These are phyloP conservation scores for Drosophila melanica DNA, from an alignment of 1,140 invertebrate species.

Conservation along the genomic window DNA sequence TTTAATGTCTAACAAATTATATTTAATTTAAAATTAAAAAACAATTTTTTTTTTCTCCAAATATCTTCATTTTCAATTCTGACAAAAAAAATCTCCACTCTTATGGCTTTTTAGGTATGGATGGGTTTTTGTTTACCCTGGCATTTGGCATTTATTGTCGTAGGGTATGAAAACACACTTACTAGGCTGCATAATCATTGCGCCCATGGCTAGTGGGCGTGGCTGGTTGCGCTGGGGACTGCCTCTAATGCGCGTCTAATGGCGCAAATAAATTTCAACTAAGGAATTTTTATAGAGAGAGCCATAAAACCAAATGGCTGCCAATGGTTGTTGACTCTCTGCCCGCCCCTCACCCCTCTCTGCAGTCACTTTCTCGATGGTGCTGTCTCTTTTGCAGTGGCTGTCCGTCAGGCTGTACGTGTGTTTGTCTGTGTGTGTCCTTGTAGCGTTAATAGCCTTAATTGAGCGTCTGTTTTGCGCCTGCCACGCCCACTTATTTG, in stretches of 20 bases:
- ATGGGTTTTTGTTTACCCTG: too few species aligned
- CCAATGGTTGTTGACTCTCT: constrained; percentile 62
- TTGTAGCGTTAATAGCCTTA: constrained; percentile 81
- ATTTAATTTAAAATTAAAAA: too few species aligned
- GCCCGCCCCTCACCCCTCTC: neutral
- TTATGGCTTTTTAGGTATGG: too few species aligned
- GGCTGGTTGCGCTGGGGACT: constrained; percentile 34
- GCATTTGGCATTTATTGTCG: too few species aligned
- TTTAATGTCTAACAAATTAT: too few species aligned
- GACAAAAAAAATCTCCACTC: too few species aligned
- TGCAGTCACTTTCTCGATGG: neutral
- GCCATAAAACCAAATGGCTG: constrained; percentile 78
- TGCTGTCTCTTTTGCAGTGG: constrained; percentile 1
- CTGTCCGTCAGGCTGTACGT: constrained; percentile 26
- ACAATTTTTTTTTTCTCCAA: too few species aligned
- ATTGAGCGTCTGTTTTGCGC: constrained; percentile 70
- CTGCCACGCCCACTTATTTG: constrained; percentile 78
- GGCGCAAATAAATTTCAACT: constrained; percentile 82
- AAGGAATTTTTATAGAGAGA: constrained; percentile 82
- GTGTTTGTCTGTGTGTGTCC: constrained; percentile 43
- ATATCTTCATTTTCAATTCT: too few species aligned
- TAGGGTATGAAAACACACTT: constrained; percentile 31
- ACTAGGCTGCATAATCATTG: constrained; percentile 69
- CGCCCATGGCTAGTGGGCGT: constrained; percentile 36
- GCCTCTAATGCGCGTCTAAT: constrained; percentile 79